Evolutionary conservation across 2,797 vertebrate genomes (phyloP), one percentile per base, ranked within the genome.

Genomic region (Erpetoichthys calabaricus): DNA sequence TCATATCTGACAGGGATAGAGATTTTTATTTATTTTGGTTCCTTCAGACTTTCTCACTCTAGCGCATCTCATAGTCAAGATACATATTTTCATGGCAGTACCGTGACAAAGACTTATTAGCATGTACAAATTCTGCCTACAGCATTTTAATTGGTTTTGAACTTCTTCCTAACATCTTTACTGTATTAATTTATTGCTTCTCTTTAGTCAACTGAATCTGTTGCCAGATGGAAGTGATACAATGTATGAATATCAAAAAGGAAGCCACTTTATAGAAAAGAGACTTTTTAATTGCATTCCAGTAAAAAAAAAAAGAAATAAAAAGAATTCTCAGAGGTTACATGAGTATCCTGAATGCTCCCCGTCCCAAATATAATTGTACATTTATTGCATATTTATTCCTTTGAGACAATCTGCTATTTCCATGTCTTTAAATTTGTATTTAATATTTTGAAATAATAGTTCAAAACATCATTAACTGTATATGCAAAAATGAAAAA

Each of bases 141-240:
- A 45, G 70, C 62, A 77, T 78, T 80, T 82, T 80, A 82, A 82
- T 79, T 80, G 72, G 68, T 68, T 80, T 58, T 76, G 71, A 73
- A 75, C 69, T 65, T 70, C 55, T 70, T 75, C 70, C 71, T 72
- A 71, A 67, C 63, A 71, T 78, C 66, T 71, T 73, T 75, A 76
- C 75, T 76, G 72, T 78, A 80, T 80, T 77, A 78, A 82, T 80
- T 78, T 77, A 75, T 75, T 78, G 67, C 75, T 77, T 73, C 65
- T 67, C 1, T 62, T 73, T 80, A 82, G 68, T 81, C 76, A 79
- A 66, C 68, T 76, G 78, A 80, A 83, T 76, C 72, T 65, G 75
- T 70, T 73, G 66, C 77, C 78, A 81, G 80, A 81, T 80, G 80
- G 74, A 44, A 51, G 8, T 64, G 67, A 57, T 62, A 66, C 61